Evolutionary conservation across 1,140 invertebrate species (phyloP).

Genomic region (Himalopsyche phryganea): DNA sequence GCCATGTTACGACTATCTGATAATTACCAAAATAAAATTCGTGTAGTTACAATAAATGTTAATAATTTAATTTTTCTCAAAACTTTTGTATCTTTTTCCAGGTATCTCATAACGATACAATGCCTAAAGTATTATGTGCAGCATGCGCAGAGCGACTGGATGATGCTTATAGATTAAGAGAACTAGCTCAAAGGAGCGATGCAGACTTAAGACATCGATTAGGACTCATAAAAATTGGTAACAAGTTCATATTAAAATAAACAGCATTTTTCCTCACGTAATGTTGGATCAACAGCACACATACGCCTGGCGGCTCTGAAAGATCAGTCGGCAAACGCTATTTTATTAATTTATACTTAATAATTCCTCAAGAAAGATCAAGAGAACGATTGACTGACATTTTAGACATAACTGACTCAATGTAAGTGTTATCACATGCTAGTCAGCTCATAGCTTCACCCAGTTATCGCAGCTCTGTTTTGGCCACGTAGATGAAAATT

Average conservation of each 20-base stretch:
- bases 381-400: neutral
- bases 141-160: conserved; percentile 4
- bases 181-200: conserved; percentile 14
- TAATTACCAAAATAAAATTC: too few species aligned
- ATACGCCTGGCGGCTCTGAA: neutral
- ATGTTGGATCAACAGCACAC: neutral
- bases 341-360: conserved; percentile 1
- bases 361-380: neutral
- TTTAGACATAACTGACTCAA: neutral
- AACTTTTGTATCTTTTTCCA: neutral
- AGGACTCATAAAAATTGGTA: conserved; percentile 10
- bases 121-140: conserved; percentile 15
- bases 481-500: too few species aligned
- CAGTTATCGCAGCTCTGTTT: too few species aligned
- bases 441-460: too few species aligned
- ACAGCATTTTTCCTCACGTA: neutral
- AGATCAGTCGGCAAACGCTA: neutral
- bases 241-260: neutral
- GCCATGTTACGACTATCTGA: too few species aligned
- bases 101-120: conserved; percentile 7
- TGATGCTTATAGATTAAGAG: conserved; percentile 9
- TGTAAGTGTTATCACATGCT: too few species aligned
- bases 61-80: neutral
- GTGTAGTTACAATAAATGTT: conserved; percentile 1
- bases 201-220: neutral